Evolutionary conservation across 2,888 invertebrate species (phyloP).

Genomic region (Neuroscelio doddi): DNA sequence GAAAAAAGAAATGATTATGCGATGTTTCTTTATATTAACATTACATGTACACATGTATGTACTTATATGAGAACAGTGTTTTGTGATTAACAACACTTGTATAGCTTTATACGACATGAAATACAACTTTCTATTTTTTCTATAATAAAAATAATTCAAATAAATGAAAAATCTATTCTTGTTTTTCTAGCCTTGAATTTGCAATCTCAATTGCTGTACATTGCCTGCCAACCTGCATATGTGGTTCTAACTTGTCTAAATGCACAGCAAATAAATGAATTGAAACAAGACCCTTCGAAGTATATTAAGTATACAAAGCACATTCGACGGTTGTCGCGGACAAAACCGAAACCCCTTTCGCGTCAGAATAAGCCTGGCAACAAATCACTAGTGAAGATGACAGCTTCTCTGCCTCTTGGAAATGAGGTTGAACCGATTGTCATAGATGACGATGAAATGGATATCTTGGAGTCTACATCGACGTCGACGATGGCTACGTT

Average conservation of each 20-base stretch:
- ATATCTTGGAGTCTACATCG: too few relatives aligned
- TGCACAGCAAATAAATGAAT: constrained; percentile 70
- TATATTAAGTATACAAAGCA: constrained; percentile 48
- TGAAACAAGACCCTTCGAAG: constrained; percentile 56
- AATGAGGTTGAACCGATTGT: constrained; percentile 47
- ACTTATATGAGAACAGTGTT: too few relatives aligned
- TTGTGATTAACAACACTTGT: too few relatives aligned
- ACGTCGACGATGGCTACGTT: constrained; percentile 6
- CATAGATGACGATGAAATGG: constrained; percentile 51
- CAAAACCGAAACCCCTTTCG: constrained; percentile 47
- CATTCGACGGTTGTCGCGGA: constrained; percentile 44
- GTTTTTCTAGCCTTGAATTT: constrained; percentile 59
- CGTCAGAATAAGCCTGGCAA: constrained; percentile 1
- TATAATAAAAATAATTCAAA: too few relatives aligned
- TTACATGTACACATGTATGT: too few relatives aligned
- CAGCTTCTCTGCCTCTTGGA: constrained; percentile 13
- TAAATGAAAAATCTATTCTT: constrained; percentile 5
- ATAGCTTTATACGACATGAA: too few relatives aligned
- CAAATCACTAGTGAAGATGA: background rate
- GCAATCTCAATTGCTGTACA: constrained; percentile 72
- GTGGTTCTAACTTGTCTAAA: constrained; percentile 73
- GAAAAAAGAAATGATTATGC: too few relatives aligned
- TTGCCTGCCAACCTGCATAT: constrained; percentile 74
- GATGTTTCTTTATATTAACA: too few relatives aligned
- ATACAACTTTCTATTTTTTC: too few relatives aligned